phyloP scores from a whole-genome alignment of 2,113 vertebrate species.

The Anhinga anhinga region DNA sequence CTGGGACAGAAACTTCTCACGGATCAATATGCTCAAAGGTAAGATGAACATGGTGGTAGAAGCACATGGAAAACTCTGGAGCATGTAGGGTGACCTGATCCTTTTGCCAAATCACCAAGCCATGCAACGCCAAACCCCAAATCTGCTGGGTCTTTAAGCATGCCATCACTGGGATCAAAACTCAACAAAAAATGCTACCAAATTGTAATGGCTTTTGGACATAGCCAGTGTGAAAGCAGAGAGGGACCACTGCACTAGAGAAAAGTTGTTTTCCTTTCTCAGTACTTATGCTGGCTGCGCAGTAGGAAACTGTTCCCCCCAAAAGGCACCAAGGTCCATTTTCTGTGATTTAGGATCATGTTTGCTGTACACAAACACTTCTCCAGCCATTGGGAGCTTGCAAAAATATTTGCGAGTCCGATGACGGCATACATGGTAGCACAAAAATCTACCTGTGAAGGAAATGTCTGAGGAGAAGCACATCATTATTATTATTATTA shows the following conservation, averaged over 20 bases:
- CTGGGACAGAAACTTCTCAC: not conserved
- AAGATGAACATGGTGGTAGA: not conserved
- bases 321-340: not conserved
- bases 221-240: not conserved
- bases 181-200: not conserved
- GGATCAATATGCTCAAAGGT: not conserved
- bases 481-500: not conserved
- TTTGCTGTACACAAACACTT: not conserved
- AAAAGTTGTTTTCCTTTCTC: not conserved
- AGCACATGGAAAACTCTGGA: not conserved
- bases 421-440: fast-evolving
- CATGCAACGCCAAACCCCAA: not conserved
- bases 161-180: not conserved
- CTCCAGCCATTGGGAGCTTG: not conserved
- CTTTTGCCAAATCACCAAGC: not conserved
- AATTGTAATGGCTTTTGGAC: not conserved
- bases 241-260: not conserved
- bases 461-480: not conserved
- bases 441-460: not conserved
- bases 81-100: not conserved
- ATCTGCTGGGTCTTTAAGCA: not conserved
- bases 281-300: not conserved
- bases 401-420: not conserved
- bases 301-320: not conserved
- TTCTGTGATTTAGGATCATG: not conserved